Evolutionary conservation across 2,888 invertebrate genomes (phyloP).

Genomic region (Lasioglossum calceatum): DNA sequence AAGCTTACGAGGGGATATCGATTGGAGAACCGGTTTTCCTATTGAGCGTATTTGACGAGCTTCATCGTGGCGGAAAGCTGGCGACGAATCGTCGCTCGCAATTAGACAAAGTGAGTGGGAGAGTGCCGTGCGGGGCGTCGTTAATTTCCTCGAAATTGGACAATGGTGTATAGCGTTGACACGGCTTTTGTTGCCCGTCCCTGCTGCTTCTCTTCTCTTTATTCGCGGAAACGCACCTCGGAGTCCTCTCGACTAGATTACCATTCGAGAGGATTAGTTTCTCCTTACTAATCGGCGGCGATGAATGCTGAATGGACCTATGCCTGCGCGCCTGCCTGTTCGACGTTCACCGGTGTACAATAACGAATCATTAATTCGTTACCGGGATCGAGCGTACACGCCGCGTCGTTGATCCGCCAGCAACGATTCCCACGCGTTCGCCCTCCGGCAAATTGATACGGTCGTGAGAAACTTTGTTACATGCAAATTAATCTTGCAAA

Average conservation of each 20-base stretch:
- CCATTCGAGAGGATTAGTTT: slow-evolving; percentile 28
- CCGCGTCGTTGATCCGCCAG: background rate
- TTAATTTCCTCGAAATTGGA: slow-evolving; percentile 35
- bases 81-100: background rate
- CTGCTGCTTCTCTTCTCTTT: background rate
- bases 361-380: slow-evolving; percentile 16
- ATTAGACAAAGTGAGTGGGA: slow-evolving; percentile 6
- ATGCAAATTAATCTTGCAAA: slow-evolving; percentile 17
- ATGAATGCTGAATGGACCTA: slow-evolving; percentile 1
- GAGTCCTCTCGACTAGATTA: slow-evolving; percentile 9
- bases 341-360: slow-evolving; percentile 7
- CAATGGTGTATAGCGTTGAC: slow-evolving; percentile 10
- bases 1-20: background rate
- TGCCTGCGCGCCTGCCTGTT: background rate
- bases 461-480: background rate
- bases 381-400: background rate
- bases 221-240: background rate
- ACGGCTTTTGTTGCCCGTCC: slow-evolving; percentile 6
- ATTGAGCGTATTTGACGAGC: background rate
- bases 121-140: background rate
- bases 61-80: slow-evolving; percentile 1
- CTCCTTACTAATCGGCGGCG: slow-evolving; percentile 25
- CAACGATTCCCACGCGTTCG: slow-evolving; percentile 3
- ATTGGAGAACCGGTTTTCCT: background rate
- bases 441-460: background rate